phyloP scores from a whole-genome alignment of 1,140 invertebrate genomes.

The Nixonia krombeini region DNA sequence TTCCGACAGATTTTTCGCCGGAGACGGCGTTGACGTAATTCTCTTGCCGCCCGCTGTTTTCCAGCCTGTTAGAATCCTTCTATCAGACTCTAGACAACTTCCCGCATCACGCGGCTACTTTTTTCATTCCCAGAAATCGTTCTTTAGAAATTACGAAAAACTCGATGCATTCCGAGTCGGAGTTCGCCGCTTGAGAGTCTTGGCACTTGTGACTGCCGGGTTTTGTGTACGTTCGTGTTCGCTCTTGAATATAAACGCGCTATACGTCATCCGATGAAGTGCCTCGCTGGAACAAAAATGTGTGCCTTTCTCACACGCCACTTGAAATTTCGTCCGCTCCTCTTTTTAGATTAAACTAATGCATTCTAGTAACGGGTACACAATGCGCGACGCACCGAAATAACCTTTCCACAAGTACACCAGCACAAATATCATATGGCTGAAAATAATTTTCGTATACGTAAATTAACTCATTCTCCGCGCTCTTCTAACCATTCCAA shows the following conservation, averaged over 20 bases:
- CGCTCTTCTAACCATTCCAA: too few relatives aligned
- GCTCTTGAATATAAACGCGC: conserved; percentile 6
- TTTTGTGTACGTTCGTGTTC: too few relatives aligned
- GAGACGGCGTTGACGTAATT: conserved; percentile 22
- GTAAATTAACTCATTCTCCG: too few relatives aligned
- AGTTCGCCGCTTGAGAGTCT: too few relatives aligned
- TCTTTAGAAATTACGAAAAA: conserved; percentile 12
- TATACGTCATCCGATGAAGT: conserved; percentile 4
- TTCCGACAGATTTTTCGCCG: conserved; percentile 27
- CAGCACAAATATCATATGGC: background rate
- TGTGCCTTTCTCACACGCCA: conserved; percentile 11
- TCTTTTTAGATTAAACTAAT: conserved; percentile 16
- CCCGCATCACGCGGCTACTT: conserved; percentile 3
- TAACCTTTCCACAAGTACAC: background rate
- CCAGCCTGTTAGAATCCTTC: conserved; percentile 31
- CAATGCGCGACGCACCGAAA: background rate
- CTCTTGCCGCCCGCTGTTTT: conserved; percentile 36
- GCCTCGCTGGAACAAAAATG: conserved; percentile 16
- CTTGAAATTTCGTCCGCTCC: conserved; percentile 12
- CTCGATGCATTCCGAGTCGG: conserved; percentile 9
- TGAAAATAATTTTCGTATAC: background rate
- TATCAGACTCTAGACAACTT: conserved; percentile 23
- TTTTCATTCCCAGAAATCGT: conserved; percentile 14
- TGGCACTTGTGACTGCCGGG: too few relatives aligned
- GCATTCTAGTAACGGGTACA: conserved; percentile 8